Evolutionary conservation across 2,888 invertebrate genomes (phyloP).

Genomic region (Microplitis manilae): DNA sequence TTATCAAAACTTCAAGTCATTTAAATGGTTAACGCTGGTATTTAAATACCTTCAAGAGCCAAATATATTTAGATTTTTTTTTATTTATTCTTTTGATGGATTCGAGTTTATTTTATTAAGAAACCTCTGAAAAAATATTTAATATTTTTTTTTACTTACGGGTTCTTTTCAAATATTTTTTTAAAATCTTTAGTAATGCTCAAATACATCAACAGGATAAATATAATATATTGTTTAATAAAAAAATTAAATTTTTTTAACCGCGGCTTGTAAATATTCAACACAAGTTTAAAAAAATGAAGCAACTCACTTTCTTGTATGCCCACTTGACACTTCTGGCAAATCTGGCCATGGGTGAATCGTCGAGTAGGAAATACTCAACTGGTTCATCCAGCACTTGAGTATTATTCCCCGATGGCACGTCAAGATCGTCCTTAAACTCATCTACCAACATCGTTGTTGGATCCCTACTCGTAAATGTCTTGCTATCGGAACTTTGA

Average conservation of each 20-base stretch:
- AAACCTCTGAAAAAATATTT: no score
- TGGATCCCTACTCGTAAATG: conserved; percentile 24
- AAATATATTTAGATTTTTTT: not conserved
- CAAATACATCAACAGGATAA: not conserved
- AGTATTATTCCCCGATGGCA: conserved; percentile 38
- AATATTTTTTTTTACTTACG: not conserved
- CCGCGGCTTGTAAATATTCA: not conserved
- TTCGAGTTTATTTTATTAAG: no score
- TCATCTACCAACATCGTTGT: conserved; percentile 21
- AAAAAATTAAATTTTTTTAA: not conserved
- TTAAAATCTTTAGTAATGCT: not conserved
- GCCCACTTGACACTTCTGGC: conserved; percentile 63
- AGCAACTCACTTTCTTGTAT: conserved; percentile 61
- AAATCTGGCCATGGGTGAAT: conserved; percentile 64
- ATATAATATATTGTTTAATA: not conserved
- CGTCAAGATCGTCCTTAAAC: conserved; percentile 29
- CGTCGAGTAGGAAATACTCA: conserved; percentile 62
- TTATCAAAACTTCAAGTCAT: not conserved
- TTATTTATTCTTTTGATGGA: not conserved
- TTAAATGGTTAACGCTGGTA: not conserved
- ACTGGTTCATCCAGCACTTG: conserved; percentile 51
- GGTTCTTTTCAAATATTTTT: not conserved
- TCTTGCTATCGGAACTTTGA: conserved; percentile 38
- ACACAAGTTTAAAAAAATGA: not conserved
- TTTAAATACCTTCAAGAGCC: not conserved